Evolutionary conservation across 2,888 invertebrate species (phyloP), one percentile per base, ranked within the genome.

Genomic region (Leptothorax acervorum): DNA sequence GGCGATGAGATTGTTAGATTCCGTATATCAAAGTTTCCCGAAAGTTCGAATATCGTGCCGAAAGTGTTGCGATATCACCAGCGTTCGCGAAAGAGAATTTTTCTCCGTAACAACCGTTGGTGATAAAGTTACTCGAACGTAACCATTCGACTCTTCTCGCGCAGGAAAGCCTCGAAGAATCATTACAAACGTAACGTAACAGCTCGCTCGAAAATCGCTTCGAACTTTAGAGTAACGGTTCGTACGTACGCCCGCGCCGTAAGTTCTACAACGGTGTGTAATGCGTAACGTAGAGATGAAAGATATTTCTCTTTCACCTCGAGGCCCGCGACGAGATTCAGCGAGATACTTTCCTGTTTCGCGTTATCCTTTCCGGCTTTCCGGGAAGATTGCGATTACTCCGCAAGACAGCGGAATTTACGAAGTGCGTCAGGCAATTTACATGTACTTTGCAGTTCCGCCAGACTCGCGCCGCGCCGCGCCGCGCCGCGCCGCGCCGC

Each of bases 381-480:
- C 74, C 79, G 74, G 23, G 48, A 28, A 81, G 60, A 73, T 73
- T 81, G 79, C 79, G 79, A 81, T 81, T 81, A 81, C 79, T 71
- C 48, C 79, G 35, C 74, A 39, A 73, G 79, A 81, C 79, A 81
- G 60, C 60, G 79, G 74, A 81, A 81, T 81, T 73, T 81, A 81
- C 79, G 74, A 73, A 81, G 79, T 73, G 74, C 79, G 74, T 73
- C 73, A 71, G 60, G 48, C 79, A 73, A 81, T 81, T 81, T 81
- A 81, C 79, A 81, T 73, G 60, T 81, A 81, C 79, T 81, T 73
- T 81, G 60, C 79, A 60, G 55, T 48, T 57, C 39, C 48, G 48
- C 71, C 42, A 42, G 55, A 71, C 55, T 39, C 23, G 28, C 65
- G 48, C 31, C 74, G 45, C 23, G 23, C 35, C 74, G 45, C 23